Conservation (phyloP, 2,888 invertebrate genomes). For the Drosophila testacea region DNA sequence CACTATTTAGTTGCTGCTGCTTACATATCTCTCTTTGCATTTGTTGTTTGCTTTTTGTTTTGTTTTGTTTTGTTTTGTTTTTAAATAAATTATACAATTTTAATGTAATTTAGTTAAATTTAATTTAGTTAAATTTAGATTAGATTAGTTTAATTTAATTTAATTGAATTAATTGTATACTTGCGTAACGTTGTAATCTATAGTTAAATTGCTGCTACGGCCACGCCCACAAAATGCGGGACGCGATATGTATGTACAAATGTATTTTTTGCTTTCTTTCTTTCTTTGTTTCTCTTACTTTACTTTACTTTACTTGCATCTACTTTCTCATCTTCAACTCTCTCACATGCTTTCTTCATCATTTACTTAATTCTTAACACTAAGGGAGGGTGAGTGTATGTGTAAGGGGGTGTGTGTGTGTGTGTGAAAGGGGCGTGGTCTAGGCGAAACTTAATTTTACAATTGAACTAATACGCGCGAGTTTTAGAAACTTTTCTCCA, state of each 20-base stretch:
- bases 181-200: slow-evolving; percentile 69
- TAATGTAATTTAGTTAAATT: slow-evolving; percentile 41
- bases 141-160: slow-evolving; percentile 44
- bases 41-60: slow-evolving; percentile 29
- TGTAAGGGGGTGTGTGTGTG: slow-evolving; percentile 17
- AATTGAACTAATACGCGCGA: slow-evolving; percentile 76
- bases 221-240: slow-evolving; percentile 70
- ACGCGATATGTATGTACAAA: slow-evolving; percentile 79
- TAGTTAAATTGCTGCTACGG: slow-evolving; percentile 70
- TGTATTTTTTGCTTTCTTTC: slow-evolving; percentile 80
- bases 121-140: slow-evolving; percentile 57
- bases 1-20: slow-evolving; percentile 60
- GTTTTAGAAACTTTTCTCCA: slow-evolving; percentile 70
- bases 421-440: slow-evolving; percentile 53
- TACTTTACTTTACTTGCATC: background rate
- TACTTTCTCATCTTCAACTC: slow-evolving; percentile 4
- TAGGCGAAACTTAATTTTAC: slow-evolving; percentile 72
- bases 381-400: slow-evolving; percentile 37
- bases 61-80: slow-evolving; percentile 14
- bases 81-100: slow-evolving; percentile 70
- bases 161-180: slow-evolving; percentile 81
- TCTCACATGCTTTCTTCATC: slow-evolving; percentile 13
- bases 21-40: slow-evolving; percentile 59
- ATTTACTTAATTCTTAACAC: slow-evolving; percentile 31
- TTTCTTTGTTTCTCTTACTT: slow-evolving; percentile 20